Base-by-base conservation (phyloP, 53 echinoderm and acorn worm genomes). In the Arbacia lixula region DNA sequence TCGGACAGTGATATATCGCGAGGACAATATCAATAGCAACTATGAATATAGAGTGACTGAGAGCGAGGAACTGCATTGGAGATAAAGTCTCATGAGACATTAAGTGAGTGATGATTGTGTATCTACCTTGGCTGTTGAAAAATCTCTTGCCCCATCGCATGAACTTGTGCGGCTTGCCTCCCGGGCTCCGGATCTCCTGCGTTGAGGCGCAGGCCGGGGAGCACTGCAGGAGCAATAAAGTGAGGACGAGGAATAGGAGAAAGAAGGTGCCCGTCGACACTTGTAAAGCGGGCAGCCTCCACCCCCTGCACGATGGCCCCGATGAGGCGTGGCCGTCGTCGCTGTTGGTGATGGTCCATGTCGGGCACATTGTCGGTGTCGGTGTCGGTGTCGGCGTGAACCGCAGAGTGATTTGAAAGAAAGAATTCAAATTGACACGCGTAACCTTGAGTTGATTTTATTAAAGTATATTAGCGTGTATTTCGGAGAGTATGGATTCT, bases 71-170 rank as follows among this genome's bases (percentile, higher is more conserved):
- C n/a, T n/a, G n/a, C n/a, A n/a, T n/a, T n/a, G n/a, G n/a, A n/a
- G n/a, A n/a, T n/a, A n/a, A n/a, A n/a, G n/a, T n/a, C n/a, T n/a
- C n/a, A n/a, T n/a, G n/a, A n/a, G n/a, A n/a, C n/a, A n/a, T n/a
- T n/a, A n/a, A n/a, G n/a, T n/a, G n/a, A n/a, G 14, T 46, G 49
- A 10, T 14, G 16, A 57, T 20, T 12, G 12, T 57, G 58, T 21
- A 74, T 49, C 8, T 74, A 74, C 74, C 74, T 74, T 74, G 74
- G 53, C 54, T 74, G 53, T 72, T 83, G 88, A 66, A 84, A 74
- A 74, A 74, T 84, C 88, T 64, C 74, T 88, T 88, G 39, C 88
- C 88, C 88, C 88, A 88, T 88, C 88, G 72, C 88, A 88, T 88
- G 67, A 88, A 88, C 35, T 88, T 88, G 42, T 74, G 74, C 34